Evolutionary conservation across 2,888 invertebrate genomes (phyloP), one percentile per base, ranked within the genome.

Genomic region (Ormyrus thymus): DNA sequence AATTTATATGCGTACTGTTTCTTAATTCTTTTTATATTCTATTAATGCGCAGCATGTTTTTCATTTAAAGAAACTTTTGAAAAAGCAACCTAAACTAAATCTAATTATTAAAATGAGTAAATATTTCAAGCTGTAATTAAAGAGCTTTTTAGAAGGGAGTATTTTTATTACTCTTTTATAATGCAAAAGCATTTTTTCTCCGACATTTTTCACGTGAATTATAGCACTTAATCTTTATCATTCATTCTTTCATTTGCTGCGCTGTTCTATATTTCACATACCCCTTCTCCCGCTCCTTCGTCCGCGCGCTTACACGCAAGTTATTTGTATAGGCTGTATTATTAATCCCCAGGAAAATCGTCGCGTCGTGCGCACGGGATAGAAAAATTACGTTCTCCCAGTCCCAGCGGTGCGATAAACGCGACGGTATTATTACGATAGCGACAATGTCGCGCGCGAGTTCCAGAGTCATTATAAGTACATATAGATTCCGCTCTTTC

Each of bases 281-380:
- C 29, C 29, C 53, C 53, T 58, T 8, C n/a, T 48, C 15, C 70
- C 7, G 8, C 13, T 64, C 48, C 6, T 65, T 50, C 3, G 13
- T 55, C 68, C 50, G 43, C 45, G 29, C 46, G 74, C 62, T 50
- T 72, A 77, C 56, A 58, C 61, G 51, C 29, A 29, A 78, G 70
- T 55, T 75, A 74, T 64, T 80, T 70, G 58, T 74, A 70, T 66
- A 72, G 74, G 45, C 45, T 51, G 69, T 50, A 51, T 66, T 72
- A 72, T 77, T 77, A 77, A 77, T 72, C 66, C 66, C 59, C 48
- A 46, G 62, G 69, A 76, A 76, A 64, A 76, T 76, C 53, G 70
- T 76, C 64, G 59, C 43, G 29, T 45, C 8, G 43, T 13, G 50
- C 5, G 51, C 29, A 43, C 56, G 62, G 72, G 10, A 77, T 78